Evolutionary conservation across 2,888 invertebrate genomes (phyloP).

Genomic region (Dorcus parallelipipedus): DNA sequence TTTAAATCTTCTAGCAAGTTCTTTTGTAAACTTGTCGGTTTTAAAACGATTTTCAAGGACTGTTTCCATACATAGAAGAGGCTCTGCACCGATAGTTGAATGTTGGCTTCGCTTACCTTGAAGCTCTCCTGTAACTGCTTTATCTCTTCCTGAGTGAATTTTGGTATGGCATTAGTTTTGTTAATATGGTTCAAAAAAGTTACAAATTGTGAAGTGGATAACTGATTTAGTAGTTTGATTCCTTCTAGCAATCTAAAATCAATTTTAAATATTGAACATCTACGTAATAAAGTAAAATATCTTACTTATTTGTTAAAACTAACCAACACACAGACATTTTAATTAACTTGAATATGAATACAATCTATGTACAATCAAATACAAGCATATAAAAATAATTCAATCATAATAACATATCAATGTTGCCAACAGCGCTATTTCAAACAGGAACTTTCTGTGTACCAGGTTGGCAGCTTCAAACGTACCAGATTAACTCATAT

Average conservation of each 20-base stretch:
- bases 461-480: too few species aligned
- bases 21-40: constrained; percentile 54
- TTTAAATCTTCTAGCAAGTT: constrained; percentile 51
- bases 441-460: too few species aligned
- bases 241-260: constrained; percentile 38
- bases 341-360: background rate
- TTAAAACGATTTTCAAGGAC: constrained; percentile 53
- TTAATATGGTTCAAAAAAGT: constrained; percentile 33
- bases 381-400: too few species aligned
- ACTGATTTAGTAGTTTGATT: constrained; percentile 35
- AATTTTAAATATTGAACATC: background rate
- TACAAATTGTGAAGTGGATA: constrained; percentile 34
- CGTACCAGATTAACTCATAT: too few species aligned
- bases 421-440: too few species aligned
- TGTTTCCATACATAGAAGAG: constrained; percentile 50
- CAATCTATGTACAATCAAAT: too few species aligned
- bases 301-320: constrained; percentile 30
- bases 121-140: constrained; percentile 31
- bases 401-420: too few species aligned
- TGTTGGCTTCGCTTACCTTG: constrained; percentile 23
- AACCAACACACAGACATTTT: constrained; percentile 29
- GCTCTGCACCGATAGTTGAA: constrained; percentile 30
- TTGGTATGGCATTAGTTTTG: constrained; percentile 26
- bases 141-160: constrained; percentile 35
- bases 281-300: background rate